Base-by-base conservation (phyloP, 1,140 invertebrate species). In the Zaprionus gabonicus region DNA sequence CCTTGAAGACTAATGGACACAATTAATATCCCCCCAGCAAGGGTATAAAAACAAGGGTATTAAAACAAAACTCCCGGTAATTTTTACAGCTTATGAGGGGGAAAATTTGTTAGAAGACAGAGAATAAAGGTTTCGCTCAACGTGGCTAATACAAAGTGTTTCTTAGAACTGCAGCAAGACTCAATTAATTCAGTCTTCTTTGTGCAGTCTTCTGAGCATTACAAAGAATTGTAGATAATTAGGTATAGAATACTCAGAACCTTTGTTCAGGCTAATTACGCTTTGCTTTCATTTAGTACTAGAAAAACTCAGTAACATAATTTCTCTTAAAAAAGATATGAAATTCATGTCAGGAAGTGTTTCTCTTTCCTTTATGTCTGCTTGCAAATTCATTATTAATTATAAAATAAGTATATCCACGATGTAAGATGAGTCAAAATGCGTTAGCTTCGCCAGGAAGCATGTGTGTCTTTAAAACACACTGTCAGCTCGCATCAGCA, bases 61-160 rank as follows among this genome's bases (percentile, higher is more conserved):
- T 23, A 23, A 23, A 59, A 76, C 64, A 66, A 64, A 80, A 84
- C 74, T 78, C 75, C 70, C 82, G 67, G 78, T 85, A 81, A 84
- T 84, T 84, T 84, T 78, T 85, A 84, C 81, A 70, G 75, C 82
- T 86, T 83, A 86, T 78, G 63, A 69, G 64, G 41, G 36, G 28
- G 6, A 25, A 25, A 31, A 25, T 15, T n/a, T 51, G 65, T 64
- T 55, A 49, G 36, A 65, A 64, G n/a, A 46, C 4, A 17, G 7
- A n/a, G 5, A 5, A 41, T 41, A 5, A n/a, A 2, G 15, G 15
- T 6, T 41, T 2, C 41, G 17, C 1, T 44, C 9, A 17, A n/a
- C 41, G 7, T 46, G n/a, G n/a, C n/a, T 46, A 3, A 17, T 41
- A 5, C 38, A 41, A 41, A 6, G 15, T 15, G 15, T 6, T 15